Percentiles rank a stretch among this genome's conserved stretches.
Evolutionary conservation across 1,140 invertebrate species (phyloP).

Genomic region (Andrena cerasifolii): DNA sequence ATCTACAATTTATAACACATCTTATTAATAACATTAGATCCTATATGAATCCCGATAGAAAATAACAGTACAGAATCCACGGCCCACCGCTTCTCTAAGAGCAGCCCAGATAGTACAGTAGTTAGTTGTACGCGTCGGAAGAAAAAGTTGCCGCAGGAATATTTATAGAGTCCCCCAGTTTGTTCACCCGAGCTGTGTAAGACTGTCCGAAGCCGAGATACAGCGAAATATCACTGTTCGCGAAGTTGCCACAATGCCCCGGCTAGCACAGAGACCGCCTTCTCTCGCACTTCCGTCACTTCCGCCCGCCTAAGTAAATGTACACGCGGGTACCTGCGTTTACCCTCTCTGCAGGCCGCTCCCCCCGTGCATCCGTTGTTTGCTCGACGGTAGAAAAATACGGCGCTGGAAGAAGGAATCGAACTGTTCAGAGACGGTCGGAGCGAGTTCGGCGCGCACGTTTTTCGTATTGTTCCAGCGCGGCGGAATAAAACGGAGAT

Average conservation of each 20-base stretch:
- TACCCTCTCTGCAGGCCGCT: not conserved
- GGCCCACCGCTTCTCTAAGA: too few relatives aligned
- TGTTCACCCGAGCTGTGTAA: not conserved
- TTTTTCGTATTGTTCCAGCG: too few relatives aligned
- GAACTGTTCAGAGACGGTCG: not conserved
- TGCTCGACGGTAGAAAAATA: not conserved
- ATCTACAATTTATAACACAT: too few relatives aligned
- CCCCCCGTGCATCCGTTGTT: not conserved
- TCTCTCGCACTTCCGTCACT: constrained; percentile 1
- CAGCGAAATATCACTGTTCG: constrained; percentile 16
- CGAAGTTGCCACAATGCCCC: constrained; percentile 11
- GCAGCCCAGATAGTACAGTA: too few relatives aligned
- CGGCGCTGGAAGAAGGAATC: not conserved
- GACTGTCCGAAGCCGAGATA: not conserved
- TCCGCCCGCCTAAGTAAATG: not conserved
- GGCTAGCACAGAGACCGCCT: not conserved
- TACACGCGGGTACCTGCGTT: not conserved
- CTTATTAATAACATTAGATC: too few relatives aligned
- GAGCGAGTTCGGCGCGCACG: too few relatives aligned
- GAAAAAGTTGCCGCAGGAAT: not conserved
- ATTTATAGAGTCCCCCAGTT: not conserved
- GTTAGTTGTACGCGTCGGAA: too few relatives aligned
- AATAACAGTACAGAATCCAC: too few relatives aligned
- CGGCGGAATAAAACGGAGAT: too few relatives aligned
- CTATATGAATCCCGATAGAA: too few relatives aligned